Evolutionary conservation across 1,140 invertebrate genomes (phyloP).

Genomic region (honey bee (Apis mellifera)): DNA sequence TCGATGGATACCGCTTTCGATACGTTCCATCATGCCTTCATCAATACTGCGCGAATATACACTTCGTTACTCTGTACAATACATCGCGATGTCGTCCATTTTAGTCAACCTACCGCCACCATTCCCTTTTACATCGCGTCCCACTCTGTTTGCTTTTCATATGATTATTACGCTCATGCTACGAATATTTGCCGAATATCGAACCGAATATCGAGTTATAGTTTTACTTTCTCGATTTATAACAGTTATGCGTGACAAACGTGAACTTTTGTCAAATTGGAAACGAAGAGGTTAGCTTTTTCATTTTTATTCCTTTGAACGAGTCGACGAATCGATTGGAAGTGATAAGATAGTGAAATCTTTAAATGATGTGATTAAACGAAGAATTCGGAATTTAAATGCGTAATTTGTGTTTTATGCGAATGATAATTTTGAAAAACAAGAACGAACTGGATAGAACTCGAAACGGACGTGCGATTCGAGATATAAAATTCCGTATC

Average conservation of each 20-base stretch:
- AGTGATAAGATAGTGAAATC: not conserved
- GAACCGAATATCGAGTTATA: not conserved
- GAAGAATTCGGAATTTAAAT: no score
- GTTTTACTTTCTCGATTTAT: not conserved
- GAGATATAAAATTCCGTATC: not conserved
- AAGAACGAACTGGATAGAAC: no score
- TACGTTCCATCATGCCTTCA: conserved; percentile 52
- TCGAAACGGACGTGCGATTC: not conserved
- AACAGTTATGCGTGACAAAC: no score
- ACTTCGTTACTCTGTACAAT: conserved; percentile 51
- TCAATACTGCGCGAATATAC: conserved; percentile 50
- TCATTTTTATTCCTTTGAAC: not conserved
- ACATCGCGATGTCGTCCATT: conserved; percentile 33
- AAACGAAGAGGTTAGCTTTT: not conserved
- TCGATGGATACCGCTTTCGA: conserved; percentile 56
- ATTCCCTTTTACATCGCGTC: not conserved
- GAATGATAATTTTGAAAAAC: no score
- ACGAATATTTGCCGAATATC: not conserved
- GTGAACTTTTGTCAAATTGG: not conserved
- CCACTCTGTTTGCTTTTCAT: not conserved
- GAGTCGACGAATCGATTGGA: not conserved
- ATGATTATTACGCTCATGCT: not conserved
- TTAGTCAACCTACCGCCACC: conserved; percentile 29
- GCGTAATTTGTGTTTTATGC: no score
- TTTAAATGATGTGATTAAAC: not conserved